These are phyloP conservation scores for Drosophila merina DNA, from an alignment of 2,888 invertebrate genomes.

Conservation along the genomic window DNA sequence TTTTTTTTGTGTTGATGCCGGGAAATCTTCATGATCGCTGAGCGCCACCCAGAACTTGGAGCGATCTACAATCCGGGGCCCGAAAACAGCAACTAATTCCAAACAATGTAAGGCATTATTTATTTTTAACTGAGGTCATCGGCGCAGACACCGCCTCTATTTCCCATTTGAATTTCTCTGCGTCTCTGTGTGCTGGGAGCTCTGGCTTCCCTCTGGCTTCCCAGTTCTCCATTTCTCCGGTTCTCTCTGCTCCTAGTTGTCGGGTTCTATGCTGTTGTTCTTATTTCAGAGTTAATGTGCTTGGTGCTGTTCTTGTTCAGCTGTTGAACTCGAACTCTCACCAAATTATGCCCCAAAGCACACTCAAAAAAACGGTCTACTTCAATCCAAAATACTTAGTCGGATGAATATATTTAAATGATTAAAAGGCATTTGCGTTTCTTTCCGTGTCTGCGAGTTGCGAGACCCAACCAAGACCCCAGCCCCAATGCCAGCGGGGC, in stretches of 20 bases:
- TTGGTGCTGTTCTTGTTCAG: slow-evolving; percentile 64
- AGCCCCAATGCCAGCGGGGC: slow-evolving; percentile 67
- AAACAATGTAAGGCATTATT: slow-evolving; percentile 79
- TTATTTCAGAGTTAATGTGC: slow-evolving; percentile 75
- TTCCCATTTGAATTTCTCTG: slow-evolving; percentile 4
- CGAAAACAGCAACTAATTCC: slow-evolving; percentile 77
- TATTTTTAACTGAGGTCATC: slow-evolving; percentile 80
- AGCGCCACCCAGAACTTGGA: slow-evolving; percentile 76
- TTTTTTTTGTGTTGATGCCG: slow-evolving; percentile 35
- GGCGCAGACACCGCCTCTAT: slow-evolving; percentile 46
- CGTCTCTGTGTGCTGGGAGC: slow-evolving; percentile 1
- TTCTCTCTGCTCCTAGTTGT: not conserved
- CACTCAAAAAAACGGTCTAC: slow-evolving; percentile 6
- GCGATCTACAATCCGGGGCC: slow-evolving; percentile 49
- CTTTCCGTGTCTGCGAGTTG: slow-evolving; percentile 13
- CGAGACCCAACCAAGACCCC: slow-evolving; percentile 42
- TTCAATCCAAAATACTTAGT: not conserved
- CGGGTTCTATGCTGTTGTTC: slow-evolving; percentile 59
- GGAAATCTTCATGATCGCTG: slow-evolving; percentile 49
- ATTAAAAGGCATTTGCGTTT: not conserved
- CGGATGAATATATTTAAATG: not conserved
- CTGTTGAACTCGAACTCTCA: slow-evolving; percentile 80
- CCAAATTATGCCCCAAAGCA: slow-evolving; percentile 78
- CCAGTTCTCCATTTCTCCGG: slow-evolving; percentile 14
- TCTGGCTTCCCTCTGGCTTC: not conserved